A percentile compares a stretch with the other conserved stretches of the same genome.
phyloP scores from a whole-genome alignment of 2,797 vertebrate species.

The Rhinella marina region DNA sequence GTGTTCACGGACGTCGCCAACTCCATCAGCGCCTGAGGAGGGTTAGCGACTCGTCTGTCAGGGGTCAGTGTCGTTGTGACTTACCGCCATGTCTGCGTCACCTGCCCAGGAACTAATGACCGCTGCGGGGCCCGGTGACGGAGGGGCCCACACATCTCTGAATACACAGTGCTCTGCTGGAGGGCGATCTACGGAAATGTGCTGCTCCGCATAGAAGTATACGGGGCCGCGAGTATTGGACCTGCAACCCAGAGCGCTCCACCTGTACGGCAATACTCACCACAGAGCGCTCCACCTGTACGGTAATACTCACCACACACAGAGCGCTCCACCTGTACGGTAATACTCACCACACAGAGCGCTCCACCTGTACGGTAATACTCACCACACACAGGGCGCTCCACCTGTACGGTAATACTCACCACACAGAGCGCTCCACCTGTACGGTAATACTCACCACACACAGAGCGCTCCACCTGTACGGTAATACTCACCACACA shows the following conservation, averaged over 20 bases:
- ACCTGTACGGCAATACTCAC: too few species aligned
- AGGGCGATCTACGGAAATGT: neutral
- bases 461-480: neutral
- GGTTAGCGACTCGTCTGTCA: neutral
- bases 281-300: neutral
- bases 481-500: too few species aligned
- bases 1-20: slow-evolving; percentile 96
- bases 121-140: neutral
- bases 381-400: neutral
- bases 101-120: neutral
- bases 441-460: neutral
- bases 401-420: neutral
- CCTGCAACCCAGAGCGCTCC: neutral
- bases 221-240: neutral
- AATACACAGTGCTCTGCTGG: neutral
- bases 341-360: neutral
- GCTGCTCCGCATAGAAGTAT: neutral
- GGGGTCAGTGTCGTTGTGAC: slow-evolving; percentile 31
- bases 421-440: too few species aligned
- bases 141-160: neutral
- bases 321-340: neutral
- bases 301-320: neutral
- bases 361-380: neutral
- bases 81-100: slow-evolving; percentile 12
- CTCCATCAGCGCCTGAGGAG: slow-evolving; percentile 87